phyloP scores from a whole-genome alignment of 2,113 vertebrate genomes.

The Paramormyrops kingsleyae region DNA sequence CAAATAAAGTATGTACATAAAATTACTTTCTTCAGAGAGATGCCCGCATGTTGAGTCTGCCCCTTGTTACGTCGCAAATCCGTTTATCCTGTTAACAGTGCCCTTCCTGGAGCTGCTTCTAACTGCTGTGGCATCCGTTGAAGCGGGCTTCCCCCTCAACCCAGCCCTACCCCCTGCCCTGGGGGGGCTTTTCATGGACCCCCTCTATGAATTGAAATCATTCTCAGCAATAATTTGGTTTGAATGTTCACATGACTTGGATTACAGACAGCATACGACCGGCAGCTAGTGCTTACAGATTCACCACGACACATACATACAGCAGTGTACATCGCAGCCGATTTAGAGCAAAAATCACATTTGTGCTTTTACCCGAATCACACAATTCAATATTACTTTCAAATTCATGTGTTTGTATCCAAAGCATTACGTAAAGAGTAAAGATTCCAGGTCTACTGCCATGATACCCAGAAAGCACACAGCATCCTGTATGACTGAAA shows the following conservation, averaged over 20 bases:
- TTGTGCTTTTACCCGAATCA: not conserved
- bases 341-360: not conserved
- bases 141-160: conserved; percentile 10
- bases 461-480: not conserved
- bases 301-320: not conserved
- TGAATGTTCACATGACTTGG: conserved; percentile 26
- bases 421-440: not conserved
- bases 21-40: conserved; percentile 11
- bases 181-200: not conserved
- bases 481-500: not conserved
- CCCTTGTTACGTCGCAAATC: conserved; percentile 20
- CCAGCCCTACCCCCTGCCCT: not conserved
- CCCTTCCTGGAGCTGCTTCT: conserved; percentile 23
- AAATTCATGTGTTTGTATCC: not conserved
- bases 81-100: conserved; percentile 24
- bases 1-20: not conserved
- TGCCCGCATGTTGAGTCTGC: not conserved
- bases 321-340: not conserved
- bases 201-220: conserved; percentile 22
- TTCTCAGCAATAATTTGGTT: conserved; percentile 15
- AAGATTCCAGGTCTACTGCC: not conserved
- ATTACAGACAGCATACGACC: conserved; percentile 18
- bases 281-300: conserved; percentile 1
- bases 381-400: not conserved
- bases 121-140: conserved; percentile 5